Base-by-base conservation (phyloP, 2,797 vertebrate species). In the Ispidina picta region DNA sequence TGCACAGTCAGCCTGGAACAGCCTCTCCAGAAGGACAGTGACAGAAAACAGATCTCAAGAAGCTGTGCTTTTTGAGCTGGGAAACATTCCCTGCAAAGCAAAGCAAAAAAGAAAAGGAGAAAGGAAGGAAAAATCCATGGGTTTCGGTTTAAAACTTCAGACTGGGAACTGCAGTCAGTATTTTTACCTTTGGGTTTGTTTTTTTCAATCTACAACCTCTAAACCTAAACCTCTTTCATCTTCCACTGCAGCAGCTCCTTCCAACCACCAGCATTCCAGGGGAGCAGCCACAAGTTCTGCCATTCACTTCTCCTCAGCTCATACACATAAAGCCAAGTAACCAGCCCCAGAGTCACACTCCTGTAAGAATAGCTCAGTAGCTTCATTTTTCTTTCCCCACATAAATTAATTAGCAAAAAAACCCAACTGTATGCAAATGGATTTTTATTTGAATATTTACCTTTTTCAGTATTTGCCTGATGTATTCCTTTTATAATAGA, bases 1-100 rank as follows among this genome's bases (percentile, higher is more conserved):
- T 83, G 55, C 65, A 52, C 93, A 91, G 65, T 74, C 80, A 76
- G 83, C 91, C 15, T 78, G 83, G 92, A 91, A 90, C 74, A 91
- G 66, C 58, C 81, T 76, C 52, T 86, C 33, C 71, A 79, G 17
- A 82, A 66, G 5, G 1, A 76, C 48, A 66, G 41, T 28, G 81
- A 84, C 86, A 90, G 80, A 78, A 79, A 91, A 68, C 60, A 95
- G 64, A 64, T 63, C 88, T 55, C 68, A 73, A 60, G 79, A 41
- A 81, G 78, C 76, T 88, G 18, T 3, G 8, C n/a, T 60, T 77
- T 71, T 52, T 39, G 78, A 66, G 10, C 66, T 70, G 52, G 73
- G 60, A 75, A 73, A 23, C 5, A 11, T 28, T 82, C 78, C 41
- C 70, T 88, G 18, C 23, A 66, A 73, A 86, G 29, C 44, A 92